These are phyloP conservation scores for Rhabdomys dilectus DNA, from an alignment of 2,113 vertebrate species.

Conservation along the genomic window DNA sequence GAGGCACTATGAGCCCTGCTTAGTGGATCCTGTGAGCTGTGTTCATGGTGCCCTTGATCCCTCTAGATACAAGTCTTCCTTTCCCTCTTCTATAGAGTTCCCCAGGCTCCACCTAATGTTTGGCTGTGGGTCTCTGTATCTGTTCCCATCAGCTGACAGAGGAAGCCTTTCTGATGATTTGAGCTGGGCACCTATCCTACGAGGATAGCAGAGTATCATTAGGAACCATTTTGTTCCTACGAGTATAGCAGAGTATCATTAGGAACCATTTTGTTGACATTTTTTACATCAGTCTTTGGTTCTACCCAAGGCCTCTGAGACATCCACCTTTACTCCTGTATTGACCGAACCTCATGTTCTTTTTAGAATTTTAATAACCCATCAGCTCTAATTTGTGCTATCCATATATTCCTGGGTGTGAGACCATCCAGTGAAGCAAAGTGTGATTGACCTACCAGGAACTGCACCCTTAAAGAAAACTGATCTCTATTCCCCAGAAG, in stretches of 20 bases:
- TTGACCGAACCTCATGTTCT: not conserved
- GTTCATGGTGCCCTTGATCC: not conserved
- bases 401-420: not conserved
- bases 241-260: not conserved
- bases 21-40: not conserved
- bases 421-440: not conserved
- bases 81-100: not conserved
- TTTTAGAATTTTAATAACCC: not conserved
- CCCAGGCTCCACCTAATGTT: not conserved
- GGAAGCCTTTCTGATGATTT: not conserved
- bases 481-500: not conserved
- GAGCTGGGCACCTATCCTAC: not conserved
- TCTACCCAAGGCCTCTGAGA: not conserved
- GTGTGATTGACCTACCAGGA: not conserved
- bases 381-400: not conserved
- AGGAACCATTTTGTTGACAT: not conserved
- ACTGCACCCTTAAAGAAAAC: not conserved
- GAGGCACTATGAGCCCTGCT: not conserved
- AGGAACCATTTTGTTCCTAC: not conserved
- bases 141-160: not conserved
- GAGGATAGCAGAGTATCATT: not conserved
- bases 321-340: not conserved
- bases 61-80: not conserved
- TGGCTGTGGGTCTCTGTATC: not conserved
- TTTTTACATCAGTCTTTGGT: not conserved